phyloP scores from a whole-genome alignment of 2,888 invertebrate species.

The Trissonchulus latispiculum region DNA sequence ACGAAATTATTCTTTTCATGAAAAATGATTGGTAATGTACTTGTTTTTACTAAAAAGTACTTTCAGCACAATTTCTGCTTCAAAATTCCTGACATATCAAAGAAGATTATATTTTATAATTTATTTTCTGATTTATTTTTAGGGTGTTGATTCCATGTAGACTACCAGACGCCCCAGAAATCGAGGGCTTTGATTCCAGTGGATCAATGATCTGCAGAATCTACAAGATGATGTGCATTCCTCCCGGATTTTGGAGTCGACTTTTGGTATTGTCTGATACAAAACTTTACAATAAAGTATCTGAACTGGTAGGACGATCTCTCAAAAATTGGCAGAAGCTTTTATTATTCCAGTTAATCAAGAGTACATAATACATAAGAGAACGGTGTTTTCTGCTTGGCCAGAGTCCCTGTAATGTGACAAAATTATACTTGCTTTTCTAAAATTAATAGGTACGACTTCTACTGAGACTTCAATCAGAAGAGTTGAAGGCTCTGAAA shows the following conservation, averaged over 20 bases:
- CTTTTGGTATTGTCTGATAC: slow-evolving; percentile 37
- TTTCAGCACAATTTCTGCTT: background rate
- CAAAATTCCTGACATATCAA: background rate
- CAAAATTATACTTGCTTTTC: no score
- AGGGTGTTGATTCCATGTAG: slow-evolving; percentile 40
- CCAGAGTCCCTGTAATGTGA: no score
- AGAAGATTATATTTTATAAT: background rate
- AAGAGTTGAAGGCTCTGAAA: no score
- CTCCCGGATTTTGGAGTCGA: slow-evolving; percentile 41
- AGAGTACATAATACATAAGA: no score
- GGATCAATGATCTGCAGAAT: slow-evolving; percentile 31
- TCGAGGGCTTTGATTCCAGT: slow-evolving; percentile 23
- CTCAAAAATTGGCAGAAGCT: no score
- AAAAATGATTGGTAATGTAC: slow-evolving; percentile 12
- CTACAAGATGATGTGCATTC: slow-evolving; percentile 38
- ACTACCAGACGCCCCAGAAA: slow-evolving; percentile 23
- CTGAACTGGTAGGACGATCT: no score
- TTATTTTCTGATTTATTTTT: slow-evolving; percentile 22
- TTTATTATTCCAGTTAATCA: no score
- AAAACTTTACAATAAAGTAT: slow-evolving; percentile 36
- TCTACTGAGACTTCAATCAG: no score
- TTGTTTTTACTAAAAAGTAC: no score
- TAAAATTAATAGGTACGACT: no score
- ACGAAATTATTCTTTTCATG: slow-evolving; percentile 12
- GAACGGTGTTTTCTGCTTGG: no score